Conservation (phyloP, 2,797 vertebrate genomes). For the Enteromius trimaculatus region DNA sequence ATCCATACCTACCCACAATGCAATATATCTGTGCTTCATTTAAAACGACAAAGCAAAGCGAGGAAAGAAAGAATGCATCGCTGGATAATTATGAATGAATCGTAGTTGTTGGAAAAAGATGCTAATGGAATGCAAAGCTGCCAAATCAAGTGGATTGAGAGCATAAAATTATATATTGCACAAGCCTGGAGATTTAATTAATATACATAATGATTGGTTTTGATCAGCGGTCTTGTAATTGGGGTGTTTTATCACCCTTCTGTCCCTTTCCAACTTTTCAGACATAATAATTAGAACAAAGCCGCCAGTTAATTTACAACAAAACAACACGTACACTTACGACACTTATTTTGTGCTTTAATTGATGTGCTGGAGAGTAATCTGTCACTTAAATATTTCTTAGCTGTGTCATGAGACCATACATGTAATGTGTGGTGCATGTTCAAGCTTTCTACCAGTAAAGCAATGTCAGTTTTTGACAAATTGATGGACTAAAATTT, state of each 20-base stretch:
- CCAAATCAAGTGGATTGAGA: constrained; percentile 35
- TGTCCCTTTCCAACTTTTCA: constrained; percentile 3
- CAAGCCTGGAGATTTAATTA: constrained; percentile 39
- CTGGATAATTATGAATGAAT: constrained; percentile 38
- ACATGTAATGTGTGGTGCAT: neutral
- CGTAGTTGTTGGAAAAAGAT: constrained; percentile 19
- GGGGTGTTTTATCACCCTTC: constrained; percentile 20
- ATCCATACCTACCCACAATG: constrained; percentile 6
- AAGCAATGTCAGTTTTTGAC: neutral
- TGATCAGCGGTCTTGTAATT: constrained; percentile 33
- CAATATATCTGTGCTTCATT: constrained; percentile 25
- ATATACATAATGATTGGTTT: constrained; percentile 35
- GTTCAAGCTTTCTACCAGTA: neutral
- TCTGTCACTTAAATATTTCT: neutral
- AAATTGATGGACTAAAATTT: neutral
- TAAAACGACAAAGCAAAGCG: neutral
- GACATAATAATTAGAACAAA: neutral
- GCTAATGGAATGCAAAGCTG: constrained; percentile 19
- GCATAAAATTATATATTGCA: constrained; percentile 32
- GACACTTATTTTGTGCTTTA: neutral
- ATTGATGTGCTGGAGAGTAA: neutral
- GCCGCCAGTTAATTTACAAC: neutral
- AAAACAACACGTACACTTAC: too few relatives aligned
- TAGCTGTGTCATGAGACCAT: neutral
- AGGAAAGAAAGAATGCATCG: neutral